Conservation (phyloP, 2,113 vertebrate species). For the Diadophis punctatus region DNA sequence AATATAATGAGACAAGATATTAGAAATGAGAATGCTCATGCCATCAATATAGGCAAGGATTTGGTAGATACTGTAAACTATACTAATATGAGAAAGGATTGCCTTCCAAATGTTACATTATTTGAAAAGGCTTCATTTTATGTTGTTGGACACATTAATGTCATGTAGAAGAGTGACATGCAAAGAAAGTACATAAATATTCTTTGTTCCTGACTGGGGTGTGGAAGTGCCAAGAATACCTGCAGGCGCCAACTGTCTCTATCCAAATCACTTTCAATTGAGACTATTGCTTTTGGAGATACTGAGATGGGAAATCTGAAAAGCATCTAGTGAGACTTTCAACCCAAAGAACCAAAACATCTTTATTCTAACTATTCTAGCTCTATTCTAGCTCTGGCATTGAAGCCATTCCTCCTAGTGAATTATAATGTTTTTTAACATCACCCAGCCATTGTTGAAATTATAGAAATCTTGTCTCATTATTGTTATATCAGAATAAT, state of each 20-base stretch:
- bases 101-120: neutral
- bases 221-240: neutral
- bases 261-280: neutral
- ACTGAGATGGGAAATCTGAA: neutral
- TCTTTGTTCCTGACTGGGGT: neutral
- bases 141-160: neutral
- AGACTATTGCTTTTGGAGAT: neutral
- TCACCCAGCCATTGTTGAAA: neutral
- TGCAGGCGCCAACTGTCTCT: neutral
- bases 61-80: neutral
- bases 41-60: neutral
- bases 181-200: neutral
- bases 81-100: neutral
- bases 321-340: neutral
- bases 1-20: neutral
- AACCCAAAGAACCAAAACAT: neutral
- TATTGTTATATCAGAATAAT: neutral
- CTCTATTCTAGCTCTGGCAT: neutral
- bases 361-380: neutral
- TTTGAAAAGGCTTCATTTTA: neutral
- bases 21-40: neutral
- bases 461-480: neutral
- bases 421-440: neutral
- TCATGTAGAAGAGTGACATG: neutral
- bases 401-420: neutral